Percentiles rank a stretch among this genome's conserved stretches.
Conservation (phyloP, 2,113 vertebrate genomes). For the Furnarius figulus region DNA sequence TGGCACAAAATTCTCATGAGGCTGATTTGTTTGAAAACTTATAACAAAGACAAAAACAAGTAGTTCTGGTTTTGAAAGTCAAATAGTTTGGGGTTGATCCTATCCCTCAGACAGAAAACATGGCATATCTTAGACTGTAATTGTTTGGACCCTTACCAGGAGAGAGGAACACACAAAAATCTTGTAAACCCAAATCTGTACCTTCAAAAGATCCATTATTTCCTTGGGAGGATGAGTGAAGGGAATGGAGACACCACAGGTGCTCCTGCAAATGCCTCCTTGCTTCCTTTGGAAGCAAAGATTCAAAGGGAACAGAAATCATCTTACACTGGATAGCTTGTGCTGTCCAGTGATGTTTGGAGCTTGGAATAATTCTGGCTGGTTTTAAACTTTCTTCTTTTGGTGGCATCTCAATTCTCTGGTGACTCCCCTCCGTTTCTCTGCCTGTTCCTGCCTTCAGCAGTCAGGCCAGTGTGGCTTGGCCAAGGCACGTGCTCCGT, state of each 20-base stretch:
- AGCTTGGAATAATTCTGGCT: not conserved
- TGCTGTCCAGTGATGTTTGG: not conserved
- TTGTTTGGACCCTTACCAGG: not conserved
- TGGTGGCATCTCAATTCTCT: not conserved
- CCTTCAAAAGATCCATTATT: not conserved
- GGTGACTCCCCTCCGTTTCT: not conserved
- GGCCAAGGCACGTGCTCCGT: not conserved
- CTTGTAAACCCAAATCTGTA: not conserved
- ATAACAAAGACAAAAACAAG: not conserved
- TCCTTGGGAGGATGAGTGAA: not conserved
- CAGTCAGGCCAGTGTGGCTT: not conserved
- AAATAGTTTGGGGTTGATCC: not conserved
- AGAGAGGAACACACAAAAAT: not conserved
- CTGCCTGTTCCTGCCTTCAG: not conserved
- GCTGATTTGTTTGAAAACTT: not conserved
- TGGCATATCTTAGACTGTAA: not conserved
- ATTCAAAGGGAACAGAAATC: not conserved
- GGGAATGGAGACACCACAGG: not conserved
- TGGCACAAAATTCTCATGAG: not conserved
- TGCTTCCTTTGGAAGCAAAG: not conserved
- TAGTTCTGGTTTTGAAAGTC: not conserved
- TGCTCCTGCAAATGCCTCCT: not conserved
- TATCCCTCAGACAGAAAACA: not conserved
- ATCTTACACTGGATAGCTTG: not conserved
- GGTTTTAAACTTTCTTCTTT: not conserved